Conservation (phyloP, 2,113 vertebrate genomes). For the Heterochromis multidens region DNA sequence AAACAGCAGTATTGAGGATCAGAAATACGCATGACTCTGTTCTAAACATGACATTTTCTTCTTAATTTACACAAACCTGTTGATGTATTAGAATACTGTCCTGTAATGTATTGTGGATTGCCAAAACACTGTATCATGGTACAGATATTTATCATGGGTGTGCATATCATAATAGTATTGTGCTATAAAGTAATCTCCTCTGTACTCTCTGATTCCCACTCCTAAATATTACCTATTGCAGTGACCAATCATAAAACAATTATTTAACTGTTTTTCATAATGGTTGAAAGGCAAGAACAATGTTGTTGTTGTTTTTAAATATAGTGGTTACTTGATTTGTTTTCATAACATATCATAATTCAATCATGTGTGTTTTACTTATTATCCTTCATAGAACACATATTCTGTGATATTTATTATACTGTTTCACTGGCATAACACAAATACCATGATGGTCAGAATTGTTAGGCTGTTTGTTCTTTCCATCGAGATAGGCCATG, state of each 20-base stretch:
- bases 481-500: slow-evolving; percentile 50
- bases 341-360: neutral
- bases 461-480: neutral
- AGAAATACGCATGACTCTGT: neutral
- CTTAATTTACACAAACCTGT: neutral
- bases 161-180: neutral
- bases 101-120: neutral
- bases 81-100: neutral
- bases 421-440: neutral
- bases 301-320: neutral
- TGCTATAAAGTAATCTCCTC: neutral
- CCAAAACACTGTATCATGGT: neutral
- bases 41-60: neutral
- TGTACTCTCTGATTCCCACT: neutral
- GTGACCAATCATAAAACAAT: neutral
- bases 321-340: neutral
- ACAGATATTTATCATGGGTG: neutral
- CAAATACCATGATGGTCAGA: neutral
- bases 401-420: neutral
- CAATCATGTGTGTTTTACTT: neutral
- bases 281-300: accelerated
- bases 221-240: neutral
- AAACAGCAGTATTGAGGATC: neutral
- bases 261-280: neutral
- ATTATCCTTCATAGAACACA: neutral